Percentiles rank a stretch among this genome's conserved stretches.
These are phyloP conservation scores for Mystacornis crossleyi DNA, from an alignment of 2,113 vertebrate genomes.

Conservation along the genomic window DNA sequence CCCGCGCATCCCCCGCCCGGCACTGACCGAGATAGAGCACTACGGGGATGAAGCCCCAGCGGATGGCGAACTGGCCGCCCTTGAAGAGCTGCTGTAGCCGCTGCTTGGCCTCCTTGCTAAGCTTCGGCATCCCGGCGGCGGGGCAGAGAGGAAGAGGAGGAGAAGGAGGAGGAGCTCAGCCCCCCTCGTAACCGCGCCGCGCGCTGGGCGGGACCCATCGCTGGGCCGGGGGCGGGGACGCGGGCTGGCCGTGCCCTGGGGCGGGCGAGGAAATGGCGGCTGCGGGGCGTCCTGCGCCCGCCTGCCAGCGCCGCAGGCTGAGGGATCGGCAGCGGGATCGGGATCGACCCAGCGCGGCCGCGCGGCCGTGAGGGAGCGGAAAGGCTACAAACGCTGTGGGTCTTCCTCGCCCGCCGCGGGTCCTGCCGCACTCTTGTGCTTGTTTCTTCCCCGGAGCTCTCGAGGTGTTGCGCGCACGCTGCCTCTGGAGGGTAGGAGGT, in stretches of 20 bases:
- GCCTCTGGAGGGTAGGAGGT: not conserved
- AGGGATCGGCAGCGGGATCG: not conserved
- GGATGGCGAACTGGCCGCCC: too few relatives aligned
- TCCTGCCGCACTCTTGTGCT: fast-evolving
- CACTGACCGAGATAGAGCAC: too few relatives aligned
- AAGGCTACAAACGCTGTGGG: fast-evolving
- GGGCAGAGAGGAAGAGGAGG: too few relatives aligned
- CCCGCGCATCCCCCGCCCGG: too few relatives aligned
- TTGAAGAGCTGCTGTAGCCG: too few relatives aligned
- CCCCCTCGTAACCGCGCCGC: not conserved
- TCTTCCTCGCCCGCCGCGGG: fast-evolving
- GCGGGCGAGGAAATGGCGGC: not conserved
- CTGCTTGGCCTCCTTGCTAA: too few relatives aligned
- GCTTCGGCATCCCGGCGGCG: too few relatives aligned
- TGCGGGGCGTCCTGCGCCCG: fast-evolving
- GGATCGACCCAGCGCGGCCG: not conserved
- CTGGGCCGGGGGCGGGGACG: not conserved
- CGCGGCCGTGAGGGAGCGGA: not conserved
- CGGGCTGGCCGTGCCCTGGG: not conserved
- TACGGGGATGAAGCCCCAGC: too few relatives aligned
- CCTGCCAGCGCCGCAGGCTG: fast-evolving
- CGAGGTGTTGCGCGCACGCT: not conserved
- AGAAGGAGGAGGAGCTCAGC: not conserved
- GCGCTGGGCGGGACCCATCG: not conserved
- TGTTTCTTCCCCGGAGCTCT: not conserved